Conservation (phyloP, 2,888 invertebrate genomes). For the Orthosia gothica region DNA sequence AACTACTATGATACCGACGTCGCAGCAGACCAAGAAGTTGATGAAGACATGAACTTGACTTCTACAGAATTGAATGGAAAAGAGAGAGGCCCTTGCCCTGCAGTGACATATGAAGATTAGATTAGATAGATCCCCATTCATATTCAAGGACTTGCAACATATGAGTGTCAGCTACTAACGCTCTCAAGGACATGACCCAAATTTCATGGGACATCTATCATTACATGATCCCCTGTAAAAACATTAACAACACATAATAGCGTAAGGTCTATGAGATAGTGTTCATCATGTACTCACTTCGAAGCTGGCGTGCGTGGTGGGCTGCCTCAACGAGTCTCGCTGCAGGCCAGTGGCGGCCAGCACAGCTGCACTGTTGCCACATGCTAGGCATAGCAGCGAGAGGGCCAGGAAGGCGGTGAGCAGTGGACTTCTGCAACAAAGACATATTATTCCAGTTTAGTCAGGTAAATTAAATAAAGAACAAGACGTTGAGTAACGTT, state of each 20-base stretch:
- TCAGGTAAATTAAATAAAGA: neutral
- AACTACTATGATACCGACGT: too few relatives aligned
- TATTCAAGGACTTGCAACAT: too few relatives aligned
- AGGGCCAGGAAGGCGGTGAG: conserved; percentile 93
- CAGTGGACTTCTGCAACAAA: conserved; percentile 79
- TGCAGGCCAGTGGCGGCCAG: conserved; percentile 92
- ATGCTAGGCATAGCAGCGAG: conserved; percentile 92
- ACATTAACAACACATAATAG: too few relatives aligned
- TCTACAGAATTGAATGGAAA: too few relatives aligned
- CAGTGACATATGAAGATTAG: too few relatives aligned
- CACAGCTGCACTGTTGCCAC: conserved; percentile 92
- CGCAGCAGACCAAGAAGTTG: too few relatives aligned
- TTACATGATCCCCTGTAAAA: neutral
- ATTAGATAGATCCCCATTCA: neutral
- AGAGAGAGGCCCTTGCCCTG: too few relatives aligned
- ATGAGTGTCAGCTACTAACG: neutral
- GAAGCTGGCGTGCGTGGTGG: conserved; percentile 77
- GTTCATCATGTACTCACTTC: conserved; percentile 72
- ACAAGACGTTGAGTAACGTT: neutral
- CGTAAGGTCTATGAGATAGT: neutral
- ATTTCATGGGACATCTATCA: neutral
- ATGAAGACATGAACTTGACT: too few relatives aligned
- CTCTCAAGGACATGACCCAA: too few relatives aligned
- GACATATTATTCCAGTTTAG: conserved; percentile 18
- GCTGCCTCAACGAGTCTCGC: conserved; percentile 89